Base-by-base conservation (phyloP, 2,888 invertebrate genomes). In the Boloria selene region DNA sequence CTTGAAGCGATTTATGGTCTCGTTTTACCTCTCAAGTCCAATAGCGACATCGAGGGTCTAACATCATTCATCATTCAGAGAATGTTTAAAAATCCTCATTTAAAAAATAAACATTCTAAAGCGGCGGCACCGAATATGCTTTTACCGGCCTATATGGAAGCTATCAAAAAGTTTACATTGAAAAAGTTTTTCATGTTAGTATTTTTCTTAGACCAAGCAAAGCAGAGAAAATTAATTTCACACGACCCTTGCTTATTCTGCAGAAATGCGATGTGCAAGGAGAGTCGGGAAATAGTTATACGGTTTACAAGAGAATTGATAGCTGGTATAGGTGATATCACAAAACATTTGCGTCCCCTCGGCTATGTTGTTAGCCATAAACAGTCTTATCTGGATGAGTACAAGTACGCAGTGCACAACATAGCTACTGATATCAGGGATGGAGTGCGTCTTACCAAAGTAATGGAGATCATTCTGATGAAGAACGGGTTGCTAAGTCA, bases 191-290 rank as follows among this genome's bases (percentile, higher is more conserved):
- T 98, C 18, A 94, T 95, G 77, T 84, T 98, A 0, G 94, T 98
- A 6, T 96, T 95, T 77, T 97, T 98, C 79, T 90, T 98, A 73
- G 98, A 98, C 83, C 94, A 94, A 80, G 97, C 97, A 0, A 98
- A 98, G 82, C 93, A 93, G 60, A 93, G 93, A 49, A 95, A 95
- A 74, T 91, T 98, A 6, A 97, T 98, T 70, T 94, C 95, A 2
- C 97, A 98, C 77, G 97, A 98, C 88, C 98, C 98, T 0, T 98
- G 98, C 76, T 90, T 98, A 47, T 98, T 98, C 83, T 94, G 95
- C 61, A 95, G 95, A 76, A 95, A 94, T 71, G 95, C 96, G 0
- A 81, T 92, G 0, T 93, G 94, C 73, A 97, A 97, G 84, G 96
- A 97, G 70, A 97, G 97, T 73, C 93, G 95, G 65, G 96, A 96